Conservation (phyloP, 1,140 invertebrate genomes). For the Bombus consobrinus region DNA sequence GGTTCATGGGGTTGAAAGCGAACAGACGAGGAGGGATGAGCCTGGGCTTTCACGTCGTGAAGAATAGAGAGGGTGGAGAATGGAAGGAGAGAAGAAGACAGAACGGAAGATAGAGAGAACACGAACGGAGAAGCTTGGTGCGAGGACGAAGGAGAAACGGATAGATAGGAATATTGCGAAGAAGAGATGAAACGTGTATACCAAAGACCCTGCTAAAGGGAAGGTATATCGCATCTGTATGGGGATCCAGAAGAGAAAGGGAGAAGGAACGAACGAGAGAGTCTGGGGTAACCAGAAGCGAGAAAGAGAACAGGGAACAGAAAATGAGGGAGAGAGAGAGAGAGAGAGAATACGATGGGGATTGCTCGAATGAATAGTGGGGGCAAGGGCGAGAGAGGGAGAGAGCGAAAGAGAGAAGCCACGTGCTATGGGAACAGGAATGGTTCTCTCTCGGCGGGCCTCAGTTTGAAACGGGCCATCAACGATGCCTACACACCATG, state of each 20-base stretch:
- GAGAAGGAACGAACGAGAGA: slow-evolving; percentile 1
- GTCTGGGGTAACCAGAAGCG: background rate
- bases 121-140: background rate
- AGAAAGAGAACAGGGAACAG: background rate
- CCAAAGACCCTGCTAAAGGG: slow-evolving; percentile 9
- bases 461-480: slow-evolving; percentile 81
- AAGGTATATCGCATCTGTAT: slow-evolving; percentile 29
- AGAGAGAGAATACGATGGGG: background rate
- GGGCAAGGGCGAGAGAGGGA: slow-evolving; percentile 46
- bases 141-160: slow-evolving; percentile 17
- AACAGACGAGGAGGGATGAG: slow-evolving; percentile 22
- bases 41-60: background rate
- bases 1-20: slow-evolving; percentile 11
- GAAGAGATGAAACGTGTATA: slow-evolving; percentile 22
- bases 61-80: slow-evolving; percentile 1
- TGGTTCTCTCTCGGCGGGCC: slow-evolving; percentile 72
- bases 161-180: slow-evolving; percentile 40
- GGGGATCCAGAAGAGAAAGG: slow-evolving; percentile 5
- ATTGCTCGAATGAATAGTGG: slow-evolving; percentile 29
- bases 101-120: slow-evolving; percentile 16
- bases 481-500: slow-evolving; percentile 79
- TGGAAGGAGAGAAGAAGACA: background rate
- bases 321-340: slow-evolving; percentile 34
- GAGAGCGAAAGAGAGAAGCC: slow-evolving; percentile 69
- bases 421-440: slow-evolving; percentile 81